Evolutionary conservation across 2,888 invertebrate genomes (phyloP).

Genomic region (Saturnia pavonia): DNA sequence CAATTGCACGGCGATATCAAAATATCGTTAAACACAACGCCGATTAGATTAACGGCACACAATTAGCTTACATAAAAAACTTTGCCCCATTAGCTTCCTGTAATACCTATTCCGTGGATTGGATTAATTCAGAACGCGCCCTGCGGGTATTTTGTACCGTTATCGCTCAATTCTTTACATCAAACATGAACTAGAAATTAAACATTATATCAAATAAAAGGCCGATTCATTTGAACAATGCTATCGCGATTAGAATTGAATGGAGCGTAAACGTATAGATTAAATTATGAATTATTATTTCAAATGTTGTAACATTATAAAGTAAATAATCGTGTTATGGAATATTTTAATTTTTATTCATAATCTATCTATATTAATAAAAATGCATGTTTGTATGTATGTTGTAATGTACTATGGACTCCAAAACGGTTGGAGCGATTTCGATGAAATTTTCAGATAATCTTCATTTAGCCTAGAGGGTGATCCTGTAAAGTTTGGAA

Average conservation of each 20-base stretch:
- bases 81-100: conserved; percentile 62
- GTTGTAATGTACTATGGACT: too few relatives aligned
- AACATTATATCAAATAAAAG: conserved; percentile 38
- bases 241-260: conserved; percentile 7
- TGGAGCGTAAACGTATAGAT: conserved; percentile 13
- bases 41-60: conserved; percentile 77
- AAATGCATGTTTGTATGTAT: too few relatives aligned
- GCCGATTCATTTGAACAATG: conserved; percentile 6
- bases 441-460: too few relatives aligned
- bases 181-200: conserved; percentile 56
- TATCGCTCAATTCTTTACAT: conserved; percentile 59
- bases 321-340: not conserved
- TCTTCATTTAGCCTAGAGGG: too few relatives aligned
- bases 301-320: not conserved
- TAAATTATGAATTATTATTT: conserved; percentile 8
- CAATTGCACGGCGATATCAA: conserved; percentile 74
- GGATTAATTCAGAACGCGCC: conserved; percentile 67
- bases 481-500: too few relatives aligned
- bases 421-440: too few relatives aligned
- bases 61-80: conserved; percentile 78
- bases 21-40: conserved; percentile 72
- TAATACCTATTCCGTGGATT: conserved; percentile 60
- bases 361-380: too few relatives aligned
- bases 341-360: too few relatives aligned
- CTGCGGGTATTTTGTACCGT: conserved; percentile 57